These are phyloP conservation scores for Pampusana beccarii DNA, from an alignment of 2,113 vertebrate genomes.

Conservation along the genomic window DNA sequence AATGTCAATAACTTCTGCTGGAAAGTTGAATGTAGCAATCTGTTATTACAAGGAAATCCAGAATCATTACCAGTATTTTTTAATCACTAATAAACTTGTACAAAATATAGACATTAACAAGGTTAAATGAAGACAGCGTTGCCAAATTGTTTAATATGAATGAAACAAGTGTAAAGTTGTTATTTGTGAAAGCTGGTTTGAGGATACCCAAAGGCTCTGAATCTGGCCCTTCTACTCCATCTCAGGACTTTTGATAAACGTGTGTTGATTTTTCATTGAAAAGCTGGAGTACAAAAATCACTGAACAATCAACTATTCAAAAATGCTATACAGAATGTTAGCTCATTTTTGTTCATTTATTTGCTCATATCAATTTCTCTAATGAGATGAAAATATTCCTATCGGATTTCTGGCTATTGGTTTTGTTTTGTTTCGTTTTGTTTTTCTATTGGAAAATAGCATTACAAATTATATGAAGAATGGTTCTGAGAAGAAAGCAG, in stretches of 20 bases:
- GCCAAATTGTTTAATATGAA: neutral
- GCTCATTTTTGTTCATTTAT: neutral
- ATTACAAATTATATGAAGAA: neutral
- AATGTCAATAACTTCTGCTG: neutral
- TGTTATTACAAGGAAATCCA: neutral
- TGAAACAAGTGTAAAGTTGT: neutral
- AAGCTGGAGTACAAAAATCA: neutral
- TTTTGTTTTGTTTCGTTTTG: neutral
- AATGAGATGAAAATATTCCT: neutral
- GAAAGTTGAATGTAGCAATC: neutral
- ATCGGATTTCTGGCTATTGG: accelerated
- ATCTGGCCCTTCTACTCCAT: neutral
- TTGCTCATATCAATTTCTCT: neutral
- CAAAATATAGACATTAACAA: neutral
- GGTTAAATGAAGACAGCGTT: neutral
- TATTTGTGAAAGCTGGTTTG: neutral
- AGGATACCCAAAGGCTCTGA: neutral
- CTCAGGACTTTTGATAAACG: neutral
- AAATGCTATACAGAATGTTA: neutral
- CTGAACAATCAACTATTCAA: neutral
- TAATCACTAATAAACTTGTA: neutral
- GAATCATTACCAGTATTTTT: neutral
- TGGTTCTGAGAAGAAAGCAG: neutral
- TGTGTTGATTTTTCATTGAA: neutral
- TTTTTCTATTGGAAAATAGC: neutral